Percentiles rank a stretch among this genome's conserved stretches.
These are phyloP conservation scores for Drosophila leontia DNA, from an alignment of 1,140 invertebrate genomes.

Conservation along the genomic window DNA sequence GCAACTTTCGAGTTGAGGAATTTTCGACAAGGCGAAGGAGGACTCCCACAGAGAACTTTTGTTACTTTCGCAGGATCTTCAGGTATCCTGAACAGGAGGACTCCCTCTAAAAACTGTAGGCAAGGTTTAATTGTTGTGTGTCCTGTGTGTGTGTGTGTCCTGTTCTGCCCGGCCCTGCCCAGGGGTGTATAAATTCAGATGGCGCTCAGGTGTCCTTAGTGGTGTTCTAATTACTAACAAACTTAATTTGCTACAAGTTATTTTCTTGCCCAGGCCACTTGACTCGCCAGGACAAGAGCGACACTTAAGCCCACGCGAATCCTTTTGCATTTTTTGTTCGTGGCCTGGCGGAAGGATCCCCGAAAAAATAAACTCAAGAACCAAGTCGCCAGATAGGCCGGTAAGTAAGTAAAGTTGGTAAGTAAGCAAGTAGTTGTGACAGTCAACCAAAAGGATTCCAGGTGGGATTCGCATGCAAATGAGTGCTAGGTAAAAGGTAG, in stretches of 20 bases:
- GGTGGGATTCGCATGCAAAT: slow-evolving; percentile 25
- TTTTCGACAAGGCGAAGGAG: slow-evolving; percentile 70
- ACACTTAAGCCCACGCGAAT: slow-evolving; percentile 55
- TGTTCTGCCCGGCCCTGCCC: slow-evolving; percentile 1
- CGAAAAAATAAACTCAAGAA: slow-evolving; percentile 30
- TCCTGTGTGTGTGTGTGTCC: slow-evolving; percentile 27
- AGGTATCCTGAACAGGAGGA: slow-evolving; percentile 2
- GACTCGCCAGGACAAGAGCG: slow-evolving; percentile 22
- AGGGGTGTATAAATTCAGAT: slow-evolving; percentile 33
- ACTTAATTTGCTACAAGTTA: slow-evolving; percentile 83
- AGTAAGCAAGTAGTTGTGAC: slow-evolving; percentile 3
- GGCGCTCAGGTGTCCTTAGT: slow-evolving; percentile 81
- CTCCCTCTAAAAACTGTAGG: slow-evolving; percentile 34
- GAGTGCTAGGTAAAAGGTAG: not conserved
- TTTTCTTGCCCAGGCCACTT: slow-evolving; percentile 54
- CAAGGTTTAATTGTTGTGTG: slow-evolving; percentile 75
- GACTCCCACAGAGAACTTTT: slow-evolving; percentile 53
- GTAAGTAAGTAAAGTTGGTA: not conserved
- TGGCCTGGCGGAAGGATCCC: not conserved
- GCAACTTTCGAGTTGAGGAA: slow-evolving; percentile 81
- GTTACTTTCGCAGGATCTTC: slow-evolving; percentile 57
- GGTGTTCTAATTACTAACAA: slow-evolving; percentile 84
- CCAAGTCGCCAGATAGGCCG: slow-evolving; percentile 25
- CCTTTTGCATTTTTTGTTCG: slow-evolving; percentile 1
- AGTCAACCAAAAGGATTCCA: not conserved